Evolutionary conservation across 2,113 vertebrate genomes (phyloP).

Genomic region (Tonatia bakeri): DNA sequence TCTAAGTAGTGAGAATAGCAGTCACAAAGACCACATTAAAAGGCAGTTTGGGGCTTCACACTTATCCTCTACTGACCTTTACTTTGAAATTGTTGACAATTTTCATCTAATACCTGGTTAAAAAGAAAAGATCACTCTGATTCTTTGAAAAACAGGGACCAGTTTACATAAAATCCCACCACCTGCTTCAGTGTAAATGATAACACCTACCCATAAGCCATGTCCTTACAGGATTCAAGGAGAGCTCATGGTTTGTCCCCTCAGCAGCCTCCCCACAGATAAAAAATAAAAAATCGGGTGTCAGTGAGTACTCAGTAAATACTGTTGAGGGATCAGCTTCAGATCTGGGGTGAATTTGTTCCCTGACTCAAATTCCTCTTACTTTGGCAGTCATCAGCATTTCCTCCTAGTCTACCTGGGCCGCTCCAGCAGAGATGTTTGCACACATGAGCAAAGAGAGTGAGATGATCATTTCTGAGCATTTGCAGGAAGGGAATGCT

Average conservation of each 20-base stretch:
- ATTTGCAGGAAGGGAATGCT: constrained; percentile 4
- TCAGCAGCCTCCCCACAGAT: not conserved
- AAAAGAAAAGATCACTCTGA: not conserved
- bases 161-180: constrained; percentile 41
- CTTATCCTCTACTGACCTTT: not conserved
- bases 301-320: not conserved
- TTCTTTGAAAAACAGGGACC: constrained; percentile 29
- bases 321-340: not conserved
- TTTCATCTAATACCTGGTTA: constrained; percentile 11
- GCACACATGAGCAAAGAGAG: not conserved
- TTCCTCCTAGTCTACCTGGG: constrained; percentile 25
- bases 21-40: not conserved
- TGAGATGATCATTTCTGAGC: not conserved
- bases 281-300: not conserved
- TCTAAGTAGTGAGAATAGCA: not conserved
- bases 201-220: not conserved
- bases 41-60: not conserved
- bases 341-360: not conserved
- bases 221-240: not conserved
- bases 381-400: not conserved
- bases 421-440: constrained; percentile 7
- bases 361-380: constrained; percentile 27
- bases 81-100: not conserved
- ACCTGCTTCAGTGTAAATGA: not conserved
- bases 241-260: not conserved